Evolutionary conservation across 2,113 vertebrate species (phyloP), one percentile per base, ranked within the genome.

Genomic region (Piprites chloris): DNA sequence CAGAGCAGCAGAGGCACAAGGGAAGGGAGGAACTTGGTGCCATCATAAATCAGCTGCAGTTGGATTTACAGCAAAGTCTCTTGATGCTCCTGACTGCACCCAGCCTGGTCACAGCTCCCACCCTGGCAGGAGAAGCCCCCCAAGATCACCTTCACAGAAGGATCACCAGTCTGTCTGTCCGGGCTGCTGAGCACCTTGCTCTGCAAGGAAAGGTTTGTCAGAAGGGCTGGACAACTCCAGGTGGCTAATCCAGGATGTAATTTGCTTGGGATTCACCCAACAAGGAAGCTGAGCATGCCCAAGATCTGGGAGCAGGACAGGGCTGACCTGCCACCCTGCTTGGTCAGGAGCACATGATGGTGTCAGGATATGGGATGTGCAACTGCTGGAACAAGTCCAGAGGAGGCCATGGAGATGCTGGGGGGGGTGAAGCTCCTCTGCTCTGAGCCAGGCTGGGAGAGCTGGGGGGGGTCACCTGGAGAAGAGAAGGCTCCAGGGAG

Each of bases 261-360:
- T 65, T 63, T 33, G 21, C 52, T 23, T 37, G 39, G 32, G 47
- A 63, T 68, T 81, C 32, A 55, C 14, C 15, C 74, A 65, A 7
- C 4, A 14, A 63, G 17, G 28, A 63, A 59, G 7, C 2, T 35
- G 19, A 55, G 78, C 24, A 12, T 58, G 12, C 15, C 6, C 0
- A 2, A 61, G 47, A 13, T 46, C 52, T 85, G 65, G 35, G 50
- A 85, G 59, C 39, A 10, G 24, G 17, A n/a, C 37, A 50, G 49
- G 33, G 44, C 59, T 44, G 53, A 52, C 11, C 37, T 19, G 47
- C 8, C 8, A 2, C 22, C 7, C 21, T 0, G 0, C 33, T 56
- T 21, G n/a, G 19, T 30, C 42, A 55, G 59, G 65, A 81, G 53
- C 63, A 59, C 16, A 1, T 41, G 9, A 0, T 0, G 12, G 35